Conservation (phyloP, 2,113 vertebrate genomes). For the Alaudala cheleensis region DNA sequence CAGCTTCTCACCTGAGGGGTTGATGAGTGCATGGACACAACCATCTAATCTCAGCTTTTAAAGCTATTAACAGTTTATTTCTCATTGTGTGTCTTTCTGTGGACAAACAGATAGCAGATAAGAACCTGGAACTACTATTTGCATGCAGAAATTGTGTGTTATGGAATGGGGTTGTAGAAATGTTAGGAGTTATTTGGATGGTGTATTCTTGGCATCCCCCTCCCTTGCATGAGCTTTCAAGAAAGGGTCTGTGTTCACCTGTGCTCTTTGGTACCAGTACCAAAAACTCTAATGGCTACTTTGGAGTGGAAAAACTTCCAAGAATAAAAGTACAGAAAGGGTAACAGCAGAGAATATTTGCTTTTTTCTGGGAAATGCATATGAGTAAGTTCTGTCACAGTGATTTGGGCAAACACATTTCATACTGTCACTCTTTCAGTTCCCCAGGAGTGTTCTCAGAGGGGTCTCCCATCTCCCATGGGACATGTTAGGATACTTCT, state of each 20-base stretch:
- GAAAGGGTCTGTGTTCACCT: neutral
- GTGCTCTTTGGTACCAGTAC: neutral
- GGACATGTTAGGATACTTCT: neutral
- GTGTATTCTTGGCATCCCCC: neutral
- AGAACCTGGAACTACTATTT: neutral
- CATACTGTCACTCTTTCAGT: neutral
- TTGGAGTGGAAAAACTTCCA: neutral
- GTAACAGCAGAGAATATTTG: neutral
- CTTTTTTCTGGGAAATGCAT: neutral
- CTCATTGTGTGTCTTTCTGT: neutral
- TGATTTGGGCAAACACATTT: neutral
- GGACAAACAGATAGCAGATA: neutral
- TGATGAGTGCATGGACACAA: accelerated
- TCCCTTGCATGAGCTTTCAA: neutral
- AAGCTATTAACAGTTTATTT: neutral
- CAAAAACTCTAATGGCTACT: neutral
- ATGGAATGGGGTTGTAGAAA: neutral
- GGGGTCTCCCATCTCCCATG: neutral
- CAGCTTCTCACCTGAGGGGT: neutral
- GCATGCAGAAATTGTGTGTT: neutral
- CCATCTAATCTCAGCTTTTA: neutral
- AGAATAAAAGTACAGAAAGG: neutral
- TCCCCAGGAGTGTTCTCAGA: neutral
- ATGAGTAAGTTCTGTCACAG: neutral
- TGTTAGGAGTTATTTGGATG: neutral